These are phyloP conservation scores for Meloidogyne exigua DNA, from an alignment of 1,140 invertebrate genomes.

Conservation along the genomic window DNA sequence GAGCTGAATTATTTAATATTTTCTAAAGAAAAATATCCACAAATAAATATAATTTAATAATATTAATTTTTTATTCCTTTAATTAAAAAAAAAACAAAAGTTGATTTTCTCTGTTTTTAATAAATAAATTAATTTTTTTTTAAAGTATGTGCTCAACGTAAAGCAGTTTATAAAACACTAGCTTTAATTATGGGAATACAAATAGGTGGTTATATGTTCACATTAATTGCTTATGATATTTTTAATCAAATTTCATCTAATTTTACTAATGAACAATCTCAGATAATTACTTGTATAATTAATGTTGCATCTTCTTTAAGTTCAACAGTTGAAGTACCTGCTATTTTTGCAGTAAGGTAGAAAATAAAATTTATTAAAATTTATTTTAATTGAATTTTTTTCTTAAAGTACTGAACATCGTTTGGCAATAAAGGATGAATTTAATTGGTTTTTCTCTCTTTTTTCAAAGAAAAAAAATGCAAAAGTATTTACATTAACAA, in stretches of 20 bases:
- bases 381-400: background rate
- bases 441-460: background rate
- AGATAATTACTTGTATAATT: background rate
- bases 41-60: no score
- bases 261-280: background rate
- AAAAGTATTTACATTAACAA: background rate
- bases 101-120: no score
- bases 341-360: background rate
- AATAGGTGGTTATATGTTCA: background rate
- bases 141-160: background rate
- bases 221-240: background rate
- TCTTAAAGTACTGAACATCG: background rate
- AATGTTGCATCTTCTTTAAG: background rate
- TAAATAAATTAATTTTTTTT: background rate
- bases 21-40: no score
- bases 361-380: background rate
- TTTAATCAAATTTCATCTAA: constrained; percentile 1
- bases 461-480: background rate
- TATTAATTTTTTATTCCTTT: no score
- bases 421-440: background rate
- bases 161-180: background rate
- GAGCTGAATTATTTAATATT: no score
- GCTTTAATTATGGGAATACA: background rate
- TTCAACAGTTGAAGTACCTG: background rate
- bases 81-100: no score